Evolutionary conservation across 2,888 invertebrate species (phyloP).

Genomic region (Neoaliturus tenellus): DNA sequence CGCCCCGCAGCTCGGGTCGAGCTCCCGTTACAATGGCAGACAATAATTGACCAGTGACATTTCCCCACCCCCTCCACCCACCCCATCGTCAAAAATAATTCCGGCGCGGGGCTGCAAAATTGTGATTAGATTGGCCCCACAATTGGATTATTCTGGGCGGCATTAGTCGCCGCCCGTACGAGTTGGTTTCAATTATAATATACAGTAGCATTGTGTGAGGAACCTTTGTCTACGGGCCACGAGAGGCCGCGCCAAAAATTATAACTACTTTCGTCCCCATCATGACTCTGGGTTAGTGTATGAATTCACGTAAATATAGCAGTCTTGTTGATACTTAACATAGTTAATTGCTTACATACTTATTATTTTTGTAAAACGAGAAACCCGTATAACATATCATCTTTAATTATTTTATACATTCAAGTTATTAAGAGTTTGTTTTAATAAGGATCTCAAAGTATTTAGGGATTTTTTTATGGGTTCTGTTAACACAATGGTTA

Average conservation of each 20-base stretch:
- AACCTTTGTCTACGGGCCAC: neutral
- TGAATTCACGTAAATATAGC: too few relatives aligned
- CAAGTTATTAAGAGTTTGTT: too few relatives aligned
- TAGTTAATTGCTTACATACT: too few relatives aligned
- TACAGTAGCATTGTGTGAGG: conserved; percentile 32
- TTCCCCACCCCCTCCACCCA: conserved; percentile 56
- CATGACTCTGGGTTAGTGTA: too few relatives aligned
- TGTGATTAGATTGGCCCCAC: conserved; percentile 58
- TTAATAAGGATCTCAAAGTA: too few relatives aligned
- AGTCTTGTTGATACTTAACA: too few relatives aligned
- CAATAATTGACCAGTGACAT: conserved; percentile 66
- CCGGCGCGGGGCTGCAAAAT: conserved; percentile 58
- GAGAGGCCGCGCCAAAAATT: neutral
- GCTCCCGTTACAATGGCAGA: conserved; percentile 49
- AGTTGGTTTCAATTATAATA: conserved; percentile 46
- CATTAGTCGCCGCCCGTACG: conserved; percentile 30
- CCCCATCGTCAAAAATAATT: conserved; percentile 61
- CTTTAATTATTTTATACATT: too few relatives aligned
- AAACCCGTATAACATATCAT: too few relatives aligned
- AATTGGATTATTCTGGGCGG: conserved; percentile 54
- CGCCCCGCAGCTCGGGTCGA: neutral
- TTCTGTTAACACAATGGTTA: too few relatives aligned
- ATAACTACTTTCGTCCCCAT: neutral
- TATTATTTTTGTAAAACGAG: too few relatives aligned
- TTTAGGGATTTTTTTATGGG: too few relatives aligned